phyloP scores from a whole-genome alignment of 2,888 invertebrate genomes.

The Pseudococcus viburni region DNA sequence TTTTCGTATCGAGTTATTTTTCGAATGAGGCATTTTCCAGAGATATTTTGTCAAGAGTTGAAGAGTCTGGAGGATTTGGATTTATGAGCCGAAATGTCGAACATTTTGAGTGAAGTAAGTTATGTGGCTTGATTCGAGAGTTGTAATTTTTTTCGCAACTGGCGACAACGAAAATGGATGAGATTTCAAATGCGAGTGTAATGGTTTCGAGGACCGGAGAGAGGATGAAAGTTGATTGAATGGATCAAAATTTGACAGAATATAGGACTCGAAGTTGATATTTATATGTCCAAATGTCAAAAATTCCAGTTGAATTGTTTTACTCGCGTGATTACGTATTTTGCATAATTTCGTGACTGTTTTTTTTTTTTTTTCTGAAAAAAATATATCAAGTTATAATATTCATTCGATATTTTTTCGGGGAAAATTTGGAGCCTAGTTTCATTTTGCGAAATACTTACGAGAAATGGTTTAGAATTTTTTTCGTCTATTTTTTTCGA shows the following conservation, averaged over 20 bases:
- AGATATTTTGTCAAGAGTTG: not conserved
- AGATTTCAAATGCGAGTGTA: not conserved
- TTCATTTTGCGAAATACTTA: too few relatives aligned
- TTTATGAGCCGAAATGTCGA: not conserved
- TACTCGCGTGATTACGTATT: too few relatives aligned
- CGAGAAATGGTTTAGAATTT: too few relatives aligned
- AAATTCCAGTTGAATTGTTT: not conserved
- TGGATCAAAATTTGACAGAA: not conserved
- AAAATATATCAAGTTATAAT: too few relatives aligned
- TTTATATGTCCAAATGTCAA: not conserved
- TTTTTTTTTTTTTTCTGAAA: too few relatives aligned
- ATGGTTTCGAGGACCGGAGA: too few relatives aligned
- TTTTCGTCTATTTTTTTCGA: not conserved
- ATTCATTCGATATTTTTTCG: too few relatives aligned
- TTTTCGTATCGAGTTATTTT: not conserved
- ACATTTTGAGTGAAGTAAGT: not conserved
- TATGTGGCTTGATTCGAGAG: not conserved
- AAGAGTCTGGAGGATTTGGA: not conserved
- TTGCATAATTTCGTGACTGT: too few relatives aligned
- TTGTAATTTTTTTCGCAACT: not conserved
- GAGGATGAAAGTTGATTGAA: not conserved
- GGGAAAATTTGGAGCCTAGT: too few relatives aligned
- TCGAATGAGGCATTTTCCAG: not conserved
- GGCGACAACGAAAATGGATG: not conserved
- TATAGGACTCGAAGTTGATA: not conserved